Evolutionary conservation across 2,888 invertebrate species (phyloP).

Genomic region (Dichetophora obliterata): DNA sequence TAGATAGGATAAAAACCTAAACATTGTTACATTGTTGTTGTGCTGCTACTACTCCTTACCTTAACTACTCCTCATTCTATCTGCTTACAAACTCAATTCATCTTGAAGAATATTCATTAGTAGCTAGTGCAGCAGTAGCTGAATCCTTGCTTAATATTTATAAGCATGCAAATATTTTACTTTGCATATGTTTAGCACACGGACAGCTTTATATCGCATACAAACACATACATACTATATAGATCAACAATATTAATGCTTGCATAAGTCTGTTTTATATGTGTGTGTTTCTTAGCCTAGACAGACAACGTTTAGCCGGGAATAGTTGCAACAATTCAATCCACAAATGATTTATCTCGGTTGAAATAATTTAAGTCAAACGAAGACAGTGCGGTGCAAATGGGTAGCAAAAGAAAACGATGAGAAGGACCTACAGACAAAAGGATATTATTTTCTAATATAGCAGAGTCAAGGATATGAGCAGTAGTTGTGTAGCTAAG

Average conservation of each 20-base stretch:
- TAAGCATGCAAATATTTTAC: constrained; percentile 68
- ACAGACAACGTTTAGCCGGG: constrained; percentile 36
- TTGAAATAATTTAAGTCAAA: constrained; percentile 48
- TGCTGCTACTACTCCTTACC: background rate
- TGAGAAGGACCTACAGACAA: constrained; percentile 51
- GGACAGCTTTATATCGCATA: constrained; percentile 34
- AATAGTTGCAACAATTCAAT: constrained; percentile 57
- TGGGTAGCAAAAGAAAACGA: background rate
- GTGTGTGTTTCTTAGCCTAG: constrained; percentile 15
- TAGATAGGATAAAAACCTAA: constrained; percentile 54
- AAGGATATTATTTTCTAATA: constrained; percentile 66
- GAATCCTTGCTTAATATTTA: constrained; percentile 60
- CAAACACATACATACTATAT: background rate
- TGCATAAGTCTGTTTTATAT: background rate
- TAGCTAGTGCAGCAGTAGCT: constrained; percentile 45
- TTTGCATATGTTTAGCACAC: constrained; percentile 64
- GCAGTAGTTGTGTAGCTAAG: background rate
- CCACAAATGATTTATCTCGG: constrained; percentile 64
- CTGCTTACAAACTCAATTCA: constrained; percentile 49
- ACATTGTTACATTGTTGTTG: constrained; percentile 49
- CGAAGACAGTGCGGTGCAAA: constrained; percentile 25
- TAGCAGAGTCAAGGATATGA: constrained; percentile 36
- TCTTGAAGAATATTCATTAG: constrained; percentile 62
- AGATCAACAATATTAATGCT: background rate
- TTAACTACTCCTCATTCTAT: background rate